Conservation (phyloP, 2,113 vertebrate genomes). For the Ceratotherium simum region DNA sequence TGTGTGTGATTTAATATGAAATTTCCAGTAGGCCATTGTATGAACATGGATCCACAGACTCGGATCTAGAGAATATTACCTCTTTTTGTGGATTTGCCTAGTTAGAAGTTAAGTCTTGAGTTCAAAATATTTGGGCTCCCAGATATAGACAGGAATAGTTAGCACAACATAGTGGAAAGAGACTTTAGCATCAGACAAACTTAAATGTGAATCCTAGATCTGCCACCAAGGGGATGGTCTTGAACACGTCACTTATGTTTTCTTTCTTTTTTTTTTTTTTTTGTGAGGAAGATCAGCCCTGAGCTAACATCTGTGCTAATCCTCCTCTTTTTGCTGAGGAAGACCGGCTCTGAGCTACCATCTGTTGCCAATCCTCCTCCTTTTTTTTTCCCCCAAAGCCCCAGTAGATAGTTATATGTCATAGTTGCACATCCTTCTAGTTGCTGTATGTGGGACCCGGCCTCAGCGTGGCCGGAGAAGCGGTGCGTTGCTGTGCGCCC, state of each 20-base stretch:
- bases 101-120: background rate
- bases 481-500: too few relatives aligned
- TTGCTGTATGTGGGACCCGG: too few relatives aligned
- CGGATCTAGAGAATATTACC: background rate
- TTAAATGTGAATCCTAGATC: background rate
- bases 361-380: too few relatives aligned
- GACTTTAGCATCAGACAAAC: background rate
- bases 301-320: too few relatives aligned
- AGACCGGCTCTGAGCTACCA: too few relatives aligned
- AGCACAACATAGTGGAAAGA: background rate
- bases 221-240: background rate
- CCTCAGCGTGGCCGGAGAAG: too few relatives aligned
- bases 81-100: background rate
- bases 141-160: background rate
- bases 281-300: too few relatives aligned
- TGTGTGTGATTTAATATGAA: background rate
- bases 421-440: too few relatives aligned
- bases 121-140: background rate
- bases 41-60: background rate
- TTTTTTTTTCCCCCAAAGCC: too few relatives aligned
- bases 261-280: too few relatives aligned
- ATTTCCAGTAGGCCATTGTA: background rate
- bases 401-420: too few relatives aligned
- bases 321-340: too few relatives aligned
- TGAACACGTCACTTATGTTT: background rate